Percentiles rank a stretch among this genome's conserved stretches.
These are phyloP conservation scores for Leptothorax acervorum DNA, from an alignment of 2,888 invertebrate genomes.

Conservation along the genomic window DNA sequence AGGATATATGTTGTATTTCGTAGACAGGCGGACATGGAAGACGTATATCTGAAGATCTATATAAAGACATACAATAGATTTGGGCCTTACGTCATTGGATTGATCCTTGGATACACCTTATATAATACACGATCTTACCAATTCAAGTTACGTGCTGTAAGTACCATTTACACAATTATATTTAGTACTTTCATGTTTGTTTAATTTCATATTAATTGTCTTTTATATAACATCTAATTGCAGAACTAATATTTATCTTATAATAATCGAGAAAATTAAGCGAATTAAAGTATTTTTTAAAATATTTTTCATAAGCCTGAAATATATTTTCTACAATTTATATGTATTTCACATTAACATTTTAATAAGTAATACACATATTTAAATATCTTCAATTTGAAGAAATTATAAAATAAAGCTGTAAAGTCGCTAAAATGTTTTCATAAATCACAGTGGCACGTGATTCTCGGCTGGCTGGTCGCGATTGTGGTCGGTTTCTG, in stretches of 20 bases:
- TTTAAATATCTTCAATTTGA: background rate
- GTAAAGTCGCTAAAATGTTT: background rate
- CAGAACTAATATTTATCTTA: background rate
- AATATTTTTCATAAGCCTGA: background rate
- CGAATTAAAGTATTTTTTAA: background rate
- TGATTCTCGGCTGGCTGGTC: conserved; percentile 77
- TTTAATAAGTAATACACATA: background rate
- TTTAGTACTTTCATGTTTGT: background rate
- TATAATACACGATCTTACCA: conserved; percentile 66
- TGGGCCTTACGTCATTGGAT: conserved; percentile 83
- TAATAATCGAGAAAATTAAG: background rate
- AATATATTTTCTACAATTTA: background rate
- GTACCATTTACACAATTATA: conserved; percentile 26
- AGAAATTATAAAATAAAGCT: background rate
- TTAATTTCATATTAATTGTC: background rate
- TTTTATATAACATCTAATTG: background rate
- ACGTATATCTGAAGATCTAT: conserved; percentile 78
- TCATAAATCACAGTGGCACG: conserved; percentile 65
- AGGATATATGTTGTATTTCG: conserved; percentile 2
- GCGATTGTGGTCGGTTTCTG: conserved; percentile 68
- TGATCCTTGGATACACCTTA: conserved; percentile 81
- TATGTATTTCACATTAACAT: background rate
- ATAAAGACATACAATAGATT: conserved; percentile 80
- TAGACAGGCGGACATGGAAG: conserved; percentile 67
- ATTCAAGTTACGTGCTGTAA: conserved; percentile 69